phyloP scores from a whole-genome alignment of 2,797 vertebrate genomes.

The Lerista edwardsae region DNA sequence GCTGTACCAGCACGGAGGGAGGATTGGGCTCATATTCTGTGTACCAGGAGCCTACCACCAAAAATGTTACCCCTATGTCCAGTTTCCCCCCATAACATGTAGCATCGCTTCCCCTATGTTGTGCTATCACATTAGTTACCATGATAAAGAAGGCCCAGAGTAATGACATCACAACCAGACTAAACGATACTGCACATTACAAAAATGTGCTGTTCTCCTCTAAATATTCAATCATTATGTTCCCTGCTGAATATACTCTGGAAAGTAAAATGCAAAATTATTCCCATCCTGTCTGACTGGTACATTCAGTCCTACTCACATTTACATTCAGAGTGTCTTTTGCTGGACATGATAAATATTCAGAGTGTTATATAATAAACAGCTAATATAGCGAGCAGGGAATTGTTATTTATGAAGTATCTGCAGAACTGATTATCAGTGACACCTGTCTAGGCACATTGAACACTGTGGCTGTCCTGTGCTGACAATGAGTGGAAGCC shows the following conservation, averaged over 20 bases:
- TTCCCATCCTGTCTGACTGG: not conserved
- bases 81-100: too few species aligned
- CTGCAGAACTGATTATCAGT: not conserved
- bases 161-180: not conserved
- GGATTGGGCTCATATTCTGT: too few species aligned
- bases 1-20: too few species aligned
- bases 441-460: not conserved
- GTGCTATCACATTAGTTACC: too few species aligned
- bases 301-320: not conserved
- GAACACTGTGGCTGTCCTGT: not conserved
- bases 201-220: not conserved
- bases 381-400: conserved; percentile 2
- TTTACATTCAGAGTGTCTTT: not conserved
- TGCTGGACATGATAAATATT: conserved; percentile 17
- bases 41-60: too few species aligned
- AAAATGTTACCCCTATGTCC: too few species aligned
- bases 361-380: conserved; percentile 5
- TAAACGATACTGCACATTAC: not conserved
- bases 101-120: too few species aligned
- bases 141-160: too few species aligned
- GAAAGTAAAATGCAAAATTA: not conserved
- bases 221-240: not conserved
- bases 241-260: not conserved
- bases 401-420: conserved; percentile 3
- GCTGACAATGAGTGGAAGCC: too few species aligned